Base-by-base conservation (phyloP, 2,888 invertebrate genomes). In the Hydroisotoma schaefferi region DNA sequence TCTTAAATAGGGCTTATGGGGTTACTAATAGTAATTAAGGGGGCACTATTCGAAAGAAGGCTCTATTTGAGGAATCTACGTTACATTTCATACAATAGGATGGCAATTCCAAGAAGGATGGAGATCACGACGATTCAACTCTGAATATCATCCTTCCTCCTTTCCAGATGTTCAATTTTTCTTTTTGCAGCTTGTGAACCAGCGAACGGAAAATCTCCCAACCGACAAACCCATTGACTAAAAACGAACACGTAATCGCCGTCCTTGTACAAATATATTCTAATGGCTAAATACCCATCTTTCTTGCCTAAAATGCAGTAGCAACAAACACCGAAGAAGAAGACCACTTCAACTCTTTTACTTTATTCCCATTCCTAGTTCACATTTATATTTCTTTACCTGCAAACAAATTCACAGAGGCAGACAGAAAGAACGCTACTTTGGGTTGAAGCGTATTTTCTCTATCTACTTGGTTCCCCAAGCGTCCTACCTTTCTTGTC, bases 401-500 rank as follows among this genome's bases (percentile, higher is more conserved):
- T n/a, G n/a, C n/a, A n/a, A n/a, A n/a, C n/a, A n/a, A n/a, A n/a
- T n/a, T n/a, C n/a, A n/a, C n/a, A n/a, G n/a, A n/a, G n/a, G n/a
- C n/a, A n/a, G n/a, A n/a, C n/a, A n/a, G n/a, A n/a, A n/a, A n/a
- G n/a, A n/a, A n/a, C n/a, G n/a, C n/a, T n/a, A n/a, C n/a, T n/a
- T n/a, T n/a, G n/a, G n/a, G n/a, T n/a, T n/a, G n/a, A n/a, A n/a
- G n/a, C n/a, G 33, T 33, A 33, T 33, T 10, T 10, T 33, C 33
- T 15, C 33, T 33, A 8, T 33, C 33, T 33, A 33, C 33, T 46
- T 46, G 38, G 18, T 40, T 53, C 40, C 12, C 53, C 40, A 53
- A 53, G 25, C 53, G 53, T 53, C 53, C 22, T 43, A 33, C 53
- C 53, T 53, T 53, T 53, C 53, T 53, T 53, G 25, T 53, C 38